Percentiles rank a stretch among this genome's conserved stretches.
Evolutionary conservation across 2,113 vertebrate genomes (phyloP).

Genomic region (Podiceps cristatus): DNA sequence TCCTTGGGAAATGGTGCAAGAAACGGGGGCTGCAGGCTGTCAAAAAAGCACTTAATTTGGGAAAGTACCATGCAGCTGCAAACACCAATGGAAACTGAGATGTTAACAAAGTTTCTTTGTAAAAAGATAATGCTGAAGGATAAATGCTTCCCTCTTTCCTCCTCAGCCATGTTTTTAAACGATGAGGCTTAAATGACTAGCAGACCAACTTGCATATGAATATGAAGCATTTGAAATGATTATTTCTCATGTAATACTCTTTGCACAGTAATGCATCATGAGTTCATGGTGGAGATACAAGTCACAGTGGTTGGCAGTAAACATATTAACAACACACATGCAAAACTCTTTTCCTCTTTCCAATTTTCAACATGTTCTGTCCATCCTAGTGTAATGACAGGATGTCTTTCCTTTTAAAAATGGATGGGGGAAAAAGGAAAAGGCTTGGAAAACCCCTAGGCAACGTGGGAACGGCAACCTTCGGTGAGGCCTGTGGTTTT

Average conservation of each 20-base stretch:
- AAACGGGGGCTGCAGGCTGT: not conserved
- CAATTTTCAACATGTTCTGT: not conserved
- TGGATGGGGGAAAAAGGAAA: not conserved
- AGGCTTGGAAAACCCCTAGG: not conserved
- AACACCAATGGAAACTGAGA: not conserved
- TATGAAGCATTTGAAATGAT: conserved; percentile 48
- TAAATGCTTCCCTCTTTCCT: not conserved
- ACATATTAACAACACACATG: conserved; percentile 2
- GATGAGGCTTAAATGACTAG: not conserved
- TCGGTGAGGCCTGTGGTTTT: not conserved
- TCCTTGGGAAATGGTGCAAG: not conserved
- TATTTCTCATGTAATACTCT: conserved; percentile 6
- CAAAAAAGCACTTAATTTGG: not conserved
- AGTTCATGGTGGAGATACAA: not conserved
- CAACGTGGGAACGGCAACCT: not conserved
- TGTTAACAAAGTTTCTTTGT: not conserved
- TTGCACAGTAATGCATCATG: not conserved
- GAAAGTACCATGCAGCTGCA: not conserved
- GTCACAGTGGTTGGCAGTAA: not conserved
- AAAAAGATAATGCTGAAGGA: not conserved
- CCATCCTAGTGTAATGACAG: not conserved
- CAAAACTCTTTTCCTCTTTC: not conserved
- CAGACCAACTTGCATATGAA: conserved; percentile 43
- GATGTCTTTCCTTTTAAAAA: not conserved
- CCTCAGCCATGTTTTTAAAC: not conserved